These are phyloP conservation scores for Drosophila rufa DNA, from an alignment of 1,140 invertebrate genomes.

Conservation along the genomic window DNA sequence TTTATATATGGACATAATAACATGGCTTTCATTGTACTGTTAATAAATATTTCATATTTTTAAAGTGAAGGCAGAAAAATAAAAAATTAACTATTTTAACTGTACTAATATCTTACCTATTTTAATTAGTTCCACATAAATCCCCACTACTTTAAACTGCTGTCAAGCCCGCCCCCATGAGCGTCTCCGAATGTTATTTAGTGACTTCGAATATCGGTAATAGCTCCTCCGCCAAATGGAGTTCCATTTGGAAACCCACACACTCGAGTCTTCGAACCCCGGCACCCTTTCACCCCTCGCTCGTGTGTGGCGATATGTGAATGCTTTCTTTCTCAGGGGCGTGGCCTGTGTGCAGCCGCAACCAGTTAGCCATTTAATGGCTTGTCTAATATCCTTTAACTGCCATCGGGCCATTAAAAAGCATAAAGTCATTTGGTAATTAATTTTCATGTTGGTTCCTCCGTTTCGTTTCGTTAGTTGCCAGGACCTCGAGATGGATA, in stretches of 20 bases:
- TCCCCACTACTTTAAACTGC: background rate
- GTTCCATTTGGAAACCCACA: background rate
- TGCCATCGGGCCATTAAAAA: constrained; percentile 80
- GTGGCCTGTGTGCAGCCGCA: constrained; percentile 30
- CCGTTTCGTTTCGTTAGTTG: background rate
- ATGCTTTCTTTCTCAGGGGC: constrained; percentile 16
- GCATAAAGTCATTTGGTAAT: constrained; percentile 84
- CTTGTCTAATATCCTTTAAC: constrained; percentile 83
- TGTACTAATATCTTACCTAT: no score
- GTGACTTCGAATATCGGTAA: constrained; percentile 21
- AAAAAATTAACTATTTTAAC: background rate
- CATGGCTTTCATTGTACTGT: no score
- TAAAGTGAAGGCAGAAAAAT: no score
- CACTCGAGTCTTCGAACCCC: background rate
- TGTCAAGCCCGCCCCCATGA: background rate
- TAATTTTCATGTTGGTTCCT: constrained; percentile 75
- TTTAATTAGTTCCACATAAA: background rate
- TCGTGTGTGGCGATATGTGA: background rate
- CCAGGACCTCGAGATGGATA: constrained; percentile 7
- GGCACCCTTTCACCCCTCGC: background rate
- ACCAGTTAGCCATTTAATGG: constrained; percentile 66
- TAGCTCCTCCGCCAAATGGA: background rate
- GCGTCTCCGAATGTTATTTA: constrained; percentile 15
- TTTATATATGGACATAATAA: no score
- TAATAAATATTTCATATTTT: background rate